Evolutionary conservation across 2,888 invertebrate genomes (phyloP), one percentile per base, ranked within the genome.

Genomic region (Toxonevra muliebris): DNA sequence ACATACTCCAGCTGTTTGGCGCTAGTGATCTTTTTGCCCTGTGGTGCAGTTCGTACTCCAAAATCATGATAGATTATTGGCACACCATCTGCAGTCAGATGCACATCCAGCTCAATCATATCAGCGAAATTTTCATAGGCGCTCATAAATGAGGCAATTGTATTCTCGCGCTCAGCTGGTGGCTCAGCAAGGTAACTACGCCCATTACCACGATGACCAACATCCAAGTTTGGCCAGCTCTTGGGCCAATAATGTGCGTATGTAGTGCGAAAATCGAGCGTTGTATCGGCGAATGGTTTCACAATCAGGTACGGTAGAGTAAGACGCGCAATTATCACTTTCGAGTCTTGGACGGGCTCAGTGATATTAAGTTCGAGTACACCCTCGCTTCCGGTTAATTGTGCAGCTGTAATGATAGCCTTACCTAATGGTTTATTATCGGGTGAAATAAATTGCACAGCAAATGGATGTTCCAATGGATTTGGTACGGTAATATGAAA

Each of bases 11-110:
- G 91, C 83, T 97, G 96, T 71, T 91, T 87, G 80, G 90, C 91
- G 76, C 90, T 89, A 80, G 90, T 91, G 81, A 94, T 93, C 53
- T 68, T 65, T 65, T 81, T 81, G 45, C 79, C 79, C 0, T 77
- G 75, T 77, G 97, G 94, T 79, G 94, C 93, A 15, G 98, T 96
- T 84, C 94, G 91, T 59, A 84, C 71, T 0, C 81, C 82, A 86
- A 95, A 98, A 86, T 99, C 99, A 85, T 99, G 99, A 87, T 97
- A 99, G 77, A 99, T 93, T 68, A 99, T 94, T 15, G 96, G 96
- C 75, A 96, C 89, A 81, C 93, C 88, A 85, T 99, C 99, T 86
- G 96, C 96, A 71, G 96, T 96, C 71, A 99, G 87, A 82, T 98
- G 98, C 53, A 99, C 98, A 87, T 99, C 99, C 87, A 99, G 95